phyloP scores from a whole-genome alignment of 2,888 invertebrate species.

The Melanotus villosus region DNA sequence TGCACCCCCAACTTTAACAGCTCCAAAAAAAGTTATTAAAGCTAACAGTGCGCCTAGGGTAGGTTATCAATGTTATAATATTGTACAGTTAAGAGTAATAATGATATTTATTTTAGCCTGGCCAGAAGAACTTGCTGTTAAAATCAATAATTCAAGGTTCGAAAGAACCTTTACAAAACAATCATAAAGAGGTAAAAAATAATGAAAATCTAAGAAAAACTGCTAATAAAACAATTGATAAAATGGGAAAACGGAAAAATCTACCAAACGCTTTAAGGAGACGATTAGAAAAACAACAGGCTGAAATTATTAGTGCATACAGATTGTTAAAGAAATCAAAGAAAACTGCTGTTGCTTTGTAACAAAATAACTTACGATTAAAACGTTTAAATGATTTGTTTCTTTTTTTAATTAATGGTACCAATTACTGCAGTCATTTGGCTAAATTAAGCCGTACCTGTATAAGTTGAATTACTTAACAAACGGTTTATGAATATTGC shows the following conservation, averaged over 20 bases:
- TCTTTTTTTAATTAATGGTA: too few relatives aligned
- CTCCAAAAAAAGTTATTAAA: constrained; percentile 70
- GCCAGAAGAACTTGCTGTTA: constrained; percentile 75
- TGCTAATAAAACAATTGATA: constrained; percentile 63
- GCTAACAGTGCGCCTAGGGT: constrained; percentile 53
- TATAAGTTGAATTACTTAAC: too few relatives aligned
- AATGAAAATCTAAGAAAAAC: constrained; percentile 59
- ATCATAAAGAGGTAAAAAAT: constrained; percentile 53
- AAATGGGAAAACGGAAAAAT: constrained; percentile 75
- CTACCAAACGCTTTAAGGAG: constrained; percentile 72
- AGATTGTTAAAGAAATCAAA: constrained; percentile 70
- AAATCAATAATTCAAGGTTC: constrained; percentile 68
- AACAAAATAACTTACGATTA: too few relatives aligned
- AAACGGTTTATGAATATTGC: too few relatives aligned
- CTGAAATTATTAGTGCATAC: constrained; percentile 74
- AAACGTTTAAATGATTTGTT: too few relatives aligned
- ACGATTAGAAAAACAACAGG: constrained; percentile 74
- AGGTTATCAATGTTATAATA: constrained; percentile 43
- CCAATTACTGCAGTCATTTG: too few relatives aligned
- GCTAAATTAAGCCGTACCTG: too few relatives aligned
- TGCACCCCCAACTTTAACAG: constrained; percentile 78
- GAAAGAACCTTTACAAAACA: constrained; percentile 1
- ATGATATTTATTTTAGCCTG: constrained; percentile 71
- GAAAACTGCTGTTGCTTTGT: too few relatives aligned
- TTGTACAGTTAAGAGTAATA: too few relatives aligned